A percentile compares a stretch with the other conserved stretches of the same genome.
phyloP scores from a whole-genome alignment of 2,888 invertebrate species.

The Cyaniris semiargus region DNA sequence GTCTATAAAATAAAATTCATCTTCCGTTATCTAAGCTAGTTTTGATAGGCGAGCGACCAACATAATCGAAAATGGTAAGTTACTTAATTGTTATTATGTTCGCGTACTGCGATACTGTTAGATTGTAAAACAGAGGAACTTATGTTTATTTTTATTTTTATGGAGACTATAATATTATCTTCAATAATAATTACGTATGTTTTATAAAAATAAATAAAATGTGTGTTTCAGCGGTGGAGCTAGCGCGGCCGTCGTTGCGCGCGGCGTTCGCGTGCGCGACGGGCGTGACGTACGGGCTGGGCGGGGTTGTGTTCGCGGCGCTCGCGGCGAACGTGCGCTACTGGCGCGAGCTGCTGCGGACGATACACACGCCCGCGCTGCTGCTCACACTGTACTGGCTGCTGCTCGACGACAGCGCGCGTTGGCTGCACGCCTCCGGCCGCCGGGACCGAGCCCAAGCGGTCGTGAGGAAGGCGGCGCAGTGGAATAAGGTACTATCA shows the following conservation, averaged over 20 bases:
- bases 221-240: slow-evolving; percentile 51
- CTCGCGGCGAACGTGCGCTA: slow-evolving; percentile 73
- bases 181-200: no score
- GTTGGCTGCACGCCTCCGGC: slow-evolving; percentile 86
- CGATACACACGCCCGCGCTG: slow-evolving; percentile 84
- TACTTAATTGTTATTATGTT: no score
- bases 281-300: slow-evolving; percentile 74
- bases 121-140: no score
- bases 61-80: no score
- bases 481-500: slow-evolving; percentile 78
- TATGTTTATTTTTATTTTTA: no score
- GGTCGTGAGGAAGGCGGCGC: slow-evolving; percentile 82
- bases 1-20: no score
- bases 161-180: no score
- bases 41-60: no score
- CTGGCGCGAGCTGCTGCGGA: slow-evolving; percentile 85
- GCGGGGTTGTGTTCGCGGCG: slow-evolving; percentile 74
- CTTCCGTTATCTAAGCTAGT: no score
- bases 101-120: no score
- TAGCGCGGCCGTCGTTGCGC: slow-evolving; percentile 65
- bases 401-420: slow-evolving; percentile 85
- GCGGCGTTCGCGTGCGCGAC: slow-evolving; percentile 67
- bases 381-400: slow-evolving; percentile 84
- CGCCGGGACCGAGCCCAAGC: slow-evolving; percentile 77
- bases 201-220: no score